Evolutionary conservation across 2,113 vertebrate species (phyloP).

Genomic region (Calyptommatus sinebrachiatus): DNA sequence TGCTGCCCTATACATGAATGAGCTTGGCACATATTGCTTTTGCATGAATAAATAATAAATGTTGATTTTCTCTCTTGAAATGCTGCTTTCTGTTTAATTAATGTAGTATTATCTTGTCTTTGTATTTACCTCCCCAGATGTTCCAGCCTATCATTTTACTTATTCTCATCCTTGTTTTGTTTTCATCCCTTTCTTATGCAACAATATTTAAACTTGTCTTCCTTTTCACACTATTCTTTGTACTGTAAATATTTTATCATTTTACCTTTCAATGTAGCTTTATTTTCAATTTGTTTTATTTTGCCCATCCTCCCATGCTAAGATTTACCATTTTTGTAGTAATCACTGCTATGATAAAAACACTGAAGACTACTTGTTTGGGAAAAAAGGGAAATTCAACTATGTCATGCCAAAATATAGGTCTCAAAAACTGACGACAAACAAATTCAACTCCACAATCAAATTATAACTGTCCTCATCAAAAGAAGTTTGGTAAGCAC

Average conservation of each 20-base stretch:
- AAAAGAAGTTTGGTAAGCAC: slow-evolving; percentile 71
- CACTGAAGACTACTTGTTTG: slow-evolving; percentile 83
- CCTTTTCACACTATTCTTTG: slow-evolving; percentile 96
- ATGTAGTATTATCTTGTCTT: slow-evolving; percentile 73
- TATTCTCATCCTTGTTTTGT: slow-evolving; percentile 99
- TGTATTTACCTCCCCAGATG: slow-evolving; percentile 88
- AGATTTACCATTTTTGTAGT: slow-evolving; percentile 81
- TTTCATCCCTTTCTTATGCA: slow-evolving; percentile 98
- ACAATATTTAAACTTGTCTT: slow-evolving; percentile 99
- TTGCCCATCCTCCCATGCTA: slow-evolving; percentile 86
- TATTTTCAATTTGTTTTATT: slow-evolving; percentile 83
- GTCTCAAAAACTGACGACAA: slow-evolving; percentile 29
- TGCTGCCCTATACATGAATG: no score
- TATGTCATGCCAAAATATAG: slow-evolving; percentile 33
- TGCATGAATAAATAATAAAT: slow-evolving; percentile 43
- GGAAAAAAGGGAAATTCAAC: slow-evolving; percentile 53
- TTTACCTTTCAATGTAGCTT: slow-evolving; percentile 75
- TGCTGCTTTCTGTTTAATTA: slow-evolving; percentile 64
- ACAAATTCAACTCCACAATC: slow-evolving; percentile 28
- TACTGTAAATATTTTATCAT: slow-evolving; percentile 83
- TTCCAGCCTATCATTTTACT: slow-evolving; percentile 99
- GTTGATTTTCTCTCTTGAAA: slow-evolving; percentile 49
- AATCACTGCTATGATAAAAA: slow-evolving; percentile 80
- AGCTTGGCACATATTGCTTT: slow-evolving; percentile 38
- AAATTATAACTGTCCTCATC: slow-evolving; percentile 50